A percentile compares a stretch with the other conserved stretches of the same genome.
phyloP scores from a whole-genome alignment of 2,888 invertebrate species.

The Caenorhabditis afra region DNA sequence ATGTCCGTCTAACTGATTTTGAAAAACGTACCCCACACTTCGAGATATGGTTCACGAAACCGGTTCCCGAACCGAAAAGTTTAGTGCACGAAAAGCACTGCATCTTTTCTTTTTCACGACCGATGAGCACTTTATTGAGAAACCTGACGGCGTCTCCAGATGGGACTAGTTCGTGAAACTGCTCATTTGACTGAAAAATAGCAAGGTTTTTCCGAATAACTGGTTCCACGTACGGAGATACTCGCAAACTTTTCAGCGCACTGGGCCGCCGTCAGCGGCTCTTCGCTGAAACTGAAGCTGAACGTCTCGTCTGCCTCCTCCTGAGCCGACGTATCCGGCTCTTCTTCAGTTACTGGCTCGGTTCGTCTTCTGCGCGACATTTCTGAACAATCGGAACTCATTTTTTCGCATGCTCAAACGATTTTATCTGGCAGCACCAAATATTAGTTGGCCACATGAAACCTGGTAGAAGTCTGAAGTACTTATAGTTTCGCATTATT shows the following conservation, averaged over 20 bases:
- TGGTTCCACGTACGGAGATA: too few species aligned
- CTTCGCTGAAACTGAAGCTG: slow-evolving; percentile 24
- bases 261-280: slow-evolving; percentile 25
- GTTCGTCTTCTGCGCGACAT: neutral
- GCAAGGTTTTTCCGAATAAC: neutral
- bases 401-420: too few species aligned
- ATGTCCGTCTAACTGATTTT: neutral
- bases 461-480: neutral
- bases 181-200: slow-evolving; percentile 37
- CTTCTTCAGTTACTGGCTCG: neutral
- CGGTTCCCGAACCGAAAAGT: slow-evolving; percentile 20
- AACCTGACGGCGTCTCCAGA: slow-evolving; percentile 11
- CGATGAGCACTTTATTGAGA: slow-evolving; percentile 13
- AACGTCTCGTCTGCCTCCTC: neutral
- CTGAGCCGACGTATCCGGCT: neutral
- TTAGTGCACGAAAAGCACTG: slow-evolving; percentile 33
- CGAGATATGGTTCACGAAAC: slow-evolving; percentile 22
- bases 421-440: neutral
- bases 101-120: slow-evolving; percentile 8
- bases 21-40: slow-evolving; percentile 22
- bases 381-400: too few species aligned
- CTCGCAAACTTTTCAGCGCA: slow-evolving; percentile 31
- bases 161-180: slow-evolving; percentile 8
- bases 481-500: neutral
- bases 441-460: neutral